These are phyloP conservation scores for Papilio dardanus DNA, from an alignment of 1,140 invertebrate species.

Conservation along the genomic window DNA sequence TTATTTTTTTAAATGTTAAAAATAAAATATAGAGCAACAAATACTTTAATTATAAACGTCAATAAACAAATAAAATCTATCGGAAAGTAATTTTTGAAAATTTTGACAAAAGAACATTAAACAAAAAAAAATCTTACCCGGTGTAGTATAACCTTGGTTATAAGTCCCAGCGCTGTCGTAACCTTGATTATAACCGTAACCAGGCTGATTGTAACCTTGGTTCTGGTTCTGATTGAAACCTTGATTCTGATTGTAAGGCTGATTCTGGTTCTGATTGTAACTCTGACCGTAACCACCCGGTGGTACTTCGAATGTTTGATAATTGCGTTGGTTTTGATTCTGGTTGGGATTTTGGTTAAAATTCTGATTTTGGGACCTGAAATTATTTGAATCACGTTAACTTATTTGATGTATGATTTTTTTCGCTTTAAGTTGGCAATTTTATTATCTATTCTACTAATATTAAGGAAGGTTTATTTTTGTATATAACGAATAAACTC, in stretches of 20 bases:
- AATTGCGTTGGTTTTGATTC: conserved; percentile 61
- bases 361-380: conserved; percentile 57
- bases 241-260: conserved; percentile 46
- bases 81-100: too few relatives aligned
- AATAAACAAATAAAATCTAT: too few relatives aligned
- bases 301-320: conserved; percentile 73
- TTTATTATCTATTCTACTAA: too few relatives aligned
- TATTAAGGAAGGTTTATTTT: too few relatives aligned
- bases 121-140: conserved; percentile 31
- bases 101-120: background rate
- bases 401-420: too few relatives aligned
- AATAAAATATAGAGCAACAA: too few relatives aligned
- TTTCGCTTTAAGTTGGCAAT: too few relatives aligned
- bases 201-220: conserved; percentile 32
- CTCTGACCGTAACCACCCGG: conserved; percentile 62
- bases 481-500: too few relatives aligned
- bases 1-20: too few relatives aligned
- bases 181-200: conserved; percentile 40
- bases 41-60: too few relatives aligned
- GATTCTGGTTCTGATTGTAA: conserved; percentile 47
- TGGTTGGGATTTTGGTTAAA: conserved; percentile 49
- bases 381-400: too few relatives aligned
- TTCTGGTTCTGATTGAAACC: conserved; percentile 43
- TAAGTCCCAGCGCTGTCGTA: conserved; percentile 47
- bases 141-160: conserved; percentile 41